phyloP scores from a whole-genome alignment of 2,113 vertebrate species.

The Etheostoma cragini region DNA sequence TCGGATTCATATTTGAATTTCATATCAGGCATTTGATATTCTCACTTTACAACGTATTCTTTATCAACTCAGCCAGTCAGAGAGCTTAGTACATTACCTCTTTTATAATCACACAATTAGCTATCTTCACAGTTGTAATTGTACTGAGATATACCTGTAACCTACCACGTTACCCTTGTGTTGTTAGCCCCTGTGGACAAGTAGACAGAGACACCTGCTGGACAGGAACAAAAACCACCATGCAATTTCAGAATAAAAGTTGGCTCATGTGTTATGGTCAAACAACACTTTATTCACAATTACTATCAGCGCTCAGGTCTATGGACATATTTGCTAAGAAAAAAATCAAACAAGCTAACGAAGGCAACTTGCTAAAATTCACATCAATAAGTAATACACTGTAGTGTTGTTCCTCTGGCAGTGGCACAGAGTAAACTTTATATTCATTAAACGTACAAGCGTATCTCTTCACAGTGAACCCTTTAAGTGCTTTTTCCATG shows the following conservation, averaged over 20 bases:
- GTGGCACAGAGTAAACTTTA: slow-evolving; percentile 60
- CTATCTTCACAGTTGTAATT: neutral
- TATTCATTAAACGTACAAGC: slow-evolving; percentile 56
- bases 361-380: slow-evolving; percentile 66
- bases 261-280: slow-evolving; percentile 46
- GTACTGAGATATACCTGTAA: neutral
- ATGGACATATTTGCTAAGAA: slow-evolving; percentile 61
- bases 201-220: slow-evolving; percentile 76
- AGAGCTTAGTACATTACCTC: neutral
- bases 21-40: neutral
- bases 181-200: neutral
- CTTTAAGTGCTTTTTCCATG: slow-evolving; percentile 79
- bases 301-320: slow-evolving; percentile 70
- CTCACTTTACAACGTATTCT: neutral
- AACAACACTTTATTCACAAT: slow-evolving; percentile 81
- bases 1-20: slow-evolving; percentile 25
- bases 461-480: slow-evolving; percentile 78
- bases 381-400: slow-evolving; percentile 69
- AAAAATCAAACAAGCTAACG: slow-evolving; percentile 60
- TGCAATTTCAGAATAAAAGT: slow-evolving; percentile 26
- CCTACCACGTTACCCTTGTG: neutral
- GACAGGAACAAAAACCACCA: slow-evolving; percentile 44
- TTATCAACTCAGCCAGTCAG: neutral
- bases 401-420: slow-evolving; percentile 62
- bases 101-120: neutral